phyloP scores from a whole-genome alignment of 2,797 vertebrate genomes.

The Pampus argenteus region DNA sequence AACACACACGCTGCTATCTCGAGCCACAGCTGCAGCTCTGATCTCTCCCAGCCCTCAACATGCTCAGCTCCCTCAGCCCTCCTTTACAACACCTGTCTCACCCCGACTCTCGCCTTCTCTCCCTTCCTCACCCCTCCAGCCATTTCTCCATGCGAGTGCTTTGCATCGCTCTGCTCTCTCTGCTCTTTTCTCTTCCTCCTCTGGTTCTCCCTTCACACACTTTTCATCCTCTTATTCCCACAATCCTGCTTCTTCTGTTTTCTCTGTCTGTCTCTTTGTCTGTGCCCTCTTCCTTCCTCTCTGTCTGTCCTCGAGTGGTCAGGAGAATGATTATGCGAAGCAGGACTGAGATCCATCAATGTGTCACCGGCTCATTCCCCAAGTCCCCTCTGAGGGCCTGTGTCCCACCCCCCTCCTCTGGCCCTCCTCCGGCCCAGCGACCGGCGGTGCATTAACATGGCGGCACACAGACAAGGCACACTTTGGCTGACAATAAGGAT shows the following conservation, averaged over 20 bases:
- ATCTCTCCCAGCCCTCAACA: slow-evolving; percentile 44
- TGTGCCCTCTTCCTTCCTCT: slow-evolving; percentile 27
- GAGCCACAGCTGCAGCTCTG: slow-evolving; percentile 61
- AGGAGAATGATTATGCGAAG: slow-evolving; percentile 79
- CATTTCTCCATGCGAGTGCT: slow-evolving; percentile 28
- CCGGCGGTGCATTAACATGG: slow-evolving; percentile 57
- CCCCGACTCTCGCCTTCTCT: slow-evolving; percentile 6
- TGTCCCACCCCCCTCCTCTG: background rate
- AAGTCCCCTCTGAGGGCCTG: slow-evolving; percentile 53
- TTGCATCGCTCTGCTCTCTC: slow-evolving; percentile 51
- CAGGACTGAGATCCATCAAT: slow-evolving; percentile 80
- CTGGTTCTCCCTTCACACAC: slow-evolving; percentile 21
- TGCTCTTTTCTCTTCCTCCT: slow-evolving; percentile 19
- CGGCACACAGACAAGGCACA: slow-evolving; percentile 24
- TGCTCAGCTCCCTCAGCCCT: slow-evolving; percentile 33
- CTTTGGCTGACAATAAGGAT: slow-evolving; percentile 58
- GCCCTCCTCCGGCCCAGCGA: slow-evolving; percentile 39
- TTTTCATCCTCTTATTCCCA: slow-evolving; percentile 49
- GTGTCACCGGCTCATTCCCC: slow-evolving; percentile 74
- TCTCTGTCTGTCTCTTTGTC: slow-evolving; percentile 20
- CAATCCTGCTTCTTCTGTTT: slow-evolving; percentile 20
- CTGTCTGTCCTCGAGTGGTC: slow-evolving; percentile 68
- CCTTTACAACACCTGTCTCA: slow-evolving; percentile 9
- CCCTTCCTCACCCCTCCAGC: background rate
- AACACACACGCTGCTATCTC: slow-evolving; percentile 49